Percentiles rank a stretch among this genome's conserved stretches.
Conservation (phyloP, 2,797 vertebrate species). For the Fistularia tabacaria region DNA sequence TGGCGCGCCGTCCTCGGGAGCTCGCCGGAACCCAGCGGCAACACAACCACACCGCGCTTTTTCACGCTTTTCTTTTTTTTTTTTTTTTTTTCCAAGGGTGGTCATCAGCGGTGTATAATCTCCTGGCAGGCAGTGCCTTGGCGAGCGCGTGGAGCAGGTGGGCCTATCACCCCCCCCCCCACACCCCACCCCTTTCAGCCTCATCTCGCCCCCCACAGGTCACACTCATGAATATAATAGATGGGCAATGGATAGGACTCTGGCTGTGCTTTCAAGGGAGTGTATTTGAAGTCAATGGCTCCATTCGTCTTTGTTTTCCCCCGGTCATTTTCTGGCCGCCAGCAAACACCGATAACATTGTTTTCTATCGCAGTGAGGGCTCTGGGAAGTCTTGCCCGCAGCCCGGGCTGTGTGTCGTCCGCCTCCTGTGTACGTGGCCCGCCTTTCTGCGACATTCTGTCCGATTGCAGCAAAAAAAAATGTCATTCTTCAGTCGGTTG, state of each 20-base stretch:
- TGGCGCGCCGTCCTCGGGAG: constrained; percentile 47
- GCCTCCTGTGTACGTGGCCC: constrained; percentile 6
- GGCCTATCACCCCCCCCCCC: constrained; percentile 34
- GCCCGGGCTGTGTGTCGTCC: constrained; percentile 1
- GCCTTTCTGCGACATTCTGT: neutral
- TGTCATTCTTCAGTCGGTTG: constrained; percentile 7
- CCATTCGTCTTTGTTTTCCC: constrained; percentile 62
- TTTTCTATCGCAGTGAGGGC: constrained; percentile 26
- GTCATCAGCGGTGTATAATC: constrained; percentile 57
- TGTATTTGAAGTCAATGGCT: constrained; percentile 63
- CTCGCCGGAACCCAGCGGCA: constrained; percentile 12
- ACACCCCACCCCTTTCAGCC: constrained; percentile 23
- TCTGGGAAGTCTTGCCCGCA: constrained; percentile 10
- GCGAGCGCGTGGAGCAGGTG: constrained; percentile 61
- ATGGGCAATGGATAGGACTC: constrained; percentile 49
- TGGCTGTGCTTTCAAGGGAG: constrained; percentile 55
- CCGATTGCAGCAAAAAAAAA: neutral
- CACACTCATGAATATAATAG: constrained; percentile 65
- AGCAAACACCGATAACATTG: constrained; percentile 45
- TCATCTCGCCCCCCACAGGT: constrained; percentile 38
- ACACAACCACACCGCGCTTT: constrained; percentile 36
- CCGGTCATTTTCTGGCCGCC: constrained; percentile 46
- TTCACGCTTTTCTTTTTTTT: no score
- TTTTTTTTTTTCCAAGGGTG: no score
- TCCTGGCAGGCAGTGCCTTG: constrained; percentile 53